Evolutionary conservation across 2,888 invertebrate genomes (phyloP), one percentile per base, ranked within the genome.

Genomic region (Ypsolopha sequella): DNA sequence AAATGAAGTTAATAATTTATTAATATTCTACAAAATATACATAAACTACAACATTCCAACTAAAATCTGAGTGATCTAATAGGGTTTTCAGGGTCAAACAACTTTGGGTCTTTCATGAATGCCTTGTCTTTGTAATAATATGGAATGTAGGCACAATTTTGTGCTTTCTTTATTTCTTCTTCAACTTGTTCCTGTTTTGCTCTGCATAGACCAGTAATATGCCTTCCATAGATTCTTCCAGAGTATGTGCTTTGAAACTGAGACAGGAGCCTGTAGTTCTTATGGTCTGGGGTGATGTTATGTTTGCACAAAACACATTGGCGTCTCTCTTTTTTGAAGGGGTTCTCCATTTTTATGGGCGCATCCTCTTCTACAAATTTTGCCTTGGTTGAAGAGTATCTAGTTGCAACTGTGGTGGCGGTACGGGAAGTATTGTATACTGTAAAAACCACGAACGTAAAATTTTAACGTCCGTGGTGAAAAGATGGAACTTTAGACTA

Each of bases 171-270:
- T 39, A 97, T 93, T 70, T 95, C 94, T 6, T 64, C 69, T 68
- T 94, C 92, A 0, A 98, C 90, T 59, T 88, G 76, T 45, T 86
- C 85, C 63, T 98, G 97, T 71, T 96, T 95, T 7, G 80, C 71
- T 67, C 90, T 89, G 70, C 99, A 99, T 44, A 99, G 88, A 0
- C 99, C 97, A 6, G 99, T 99, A 43, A 99, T 95, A 64, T 98
- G 95, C 51, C 93, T 89, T 0, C 95, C 96, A 71, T 98, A 99
- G 55, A 98, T 91, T 58, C 93, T 89, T 0, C 99, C 99, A 0
- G 99, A 98, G 70, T 94, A 96, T 0, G 96, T 93, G 36, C 98
- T 99, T 67, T 98, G 94, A 76, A 99, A 99, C 73, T 99, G 98
- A 0, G 97, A 96, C 6, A 99, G 78, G 4, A 99, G 77, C 61